Percentiles rank a stretch among this genome's conserved stretches.
These are phyloP conservation scores for Coreoperca whiteheadi DNA, from an alignment of 2,113 vertebrate species.

Conservation along the genomic window DNA sequence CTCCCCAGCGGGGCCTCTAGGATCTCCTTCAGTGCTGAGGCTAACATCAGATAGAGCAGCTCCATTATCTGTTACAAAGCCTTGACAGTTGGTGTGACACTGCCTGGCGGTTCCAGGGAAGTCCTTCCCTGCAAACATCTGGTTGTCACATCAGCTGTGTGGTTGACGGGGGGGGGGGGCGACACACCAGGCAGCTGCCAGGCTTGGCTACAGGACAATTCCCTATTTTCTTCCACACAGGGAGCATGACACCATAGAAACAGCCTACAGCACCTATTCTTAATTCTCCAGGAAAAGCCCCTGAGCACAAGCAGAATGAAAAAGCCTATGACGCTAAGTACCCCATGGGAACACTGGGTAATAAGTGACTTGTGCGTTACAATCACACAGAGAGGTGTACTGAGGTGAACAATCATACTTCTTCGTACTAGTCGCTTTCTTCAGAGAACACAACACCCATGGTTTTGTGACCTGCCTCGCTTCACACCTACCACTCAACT, in stretches of 20 bases:
- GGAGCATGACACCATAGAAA: not conserved
- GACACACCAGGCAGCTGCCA: constrained; percentile 12
- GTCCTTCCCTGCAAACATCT: constrained; percentile 25
- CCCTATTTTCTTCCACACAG: not conserved
- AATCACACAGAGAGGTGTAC: not conserved
- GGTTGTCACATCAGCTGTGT: constrained; percentile 37
- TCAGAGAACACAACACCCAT: constrained; percentile 32
- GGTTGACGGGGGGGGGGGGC: not conserved
- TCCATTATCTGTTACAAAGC: constrained; percentile 61
- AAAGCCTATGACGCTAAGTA: not conserved
- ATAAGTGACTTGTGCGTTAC: not conserved
- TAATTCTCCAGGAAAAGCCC: not conserved
- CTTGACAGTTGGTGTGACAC: constrained; percentile 48
- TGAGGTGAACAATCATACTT: constrained; percentile 24
- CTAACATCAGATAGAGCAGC: constrained; percentile 55
- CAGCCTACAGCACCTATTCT: not conserved
- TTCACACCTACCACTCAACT: constrained; percentile 52
- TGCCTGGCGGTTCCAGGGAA: constrained; percentile 12
- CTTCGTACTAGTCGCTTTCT: not conserved
- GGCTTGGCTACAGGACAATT: not conserved
- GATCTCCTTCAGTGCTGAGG: constrained; percentile 56
- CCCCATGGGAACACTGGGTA: not conserved
- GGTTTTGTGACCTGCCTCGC: constrained; percentile 39
- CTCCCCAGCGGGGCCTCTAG: constrained; percentile 65
- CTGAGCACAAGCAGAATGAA: not conserved